Evolutionary conservation across 2,888 invertebrate species (phyloP).

Genomic region (Herminia tarsipennalis): DNA sequence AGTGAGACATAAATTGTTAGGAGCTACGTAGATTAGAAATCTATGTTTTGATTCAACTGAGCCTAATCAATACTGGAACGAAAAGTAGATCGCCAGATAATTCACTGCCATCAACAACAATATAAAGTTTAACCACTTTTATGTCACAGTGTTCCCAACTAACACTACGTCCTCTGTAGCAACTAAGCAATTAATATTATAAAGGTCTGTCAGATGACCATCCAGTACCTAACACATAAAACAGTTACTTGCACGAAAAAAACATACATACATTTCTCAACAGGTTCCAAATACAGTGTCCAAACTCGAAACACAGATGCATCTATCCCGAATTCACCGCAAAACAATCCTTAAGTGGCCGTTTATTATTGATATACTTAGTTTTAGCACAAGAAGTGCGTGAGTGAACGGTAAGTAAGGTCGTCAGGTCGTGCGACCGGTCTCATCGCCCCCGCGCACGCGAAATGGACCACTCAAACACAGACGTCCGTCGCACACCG

Average conservation of each 20-base stretch:
- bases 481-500: slow-evolving; percentile 44
- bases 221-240: slow-evolving; percentile 11
- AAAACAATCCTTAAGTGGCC: slow-evolving; percentile 41
- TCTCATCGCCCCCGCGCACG: slow-evolving; percentile 73
- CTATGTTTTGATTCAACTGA: no score
- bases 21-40: no score
- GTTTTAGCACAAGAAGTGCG: slow-evolving; percentile 71
- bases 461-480: slow-evolving; percentile 56
- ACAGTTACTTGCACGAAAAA: slow-evolving; percentile 31
- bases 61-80: no score
- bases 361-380: slow-evolving; percentile 65
- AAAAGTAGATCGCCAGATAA: no score
- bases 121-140: no score
- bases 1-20: no score
- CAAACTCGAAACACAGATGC: slow-evolving; percentile 44
- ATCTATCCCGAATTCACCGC: slow-evolving; percentile 50
- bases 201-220: neutral
- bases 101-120: no score
- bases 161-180: no score
- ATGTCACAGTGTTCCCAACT: no score
- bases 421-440: slow-evolving; percentile 83
- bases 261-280: slow-evolving; percentile 58
- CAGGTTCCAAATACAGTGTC: slow-evolving; percentile 45
- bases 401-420: slow-evolving; percentile 84
- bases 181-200: neutral